Evolutionary conservation across 2,888 invertebrate species (phyloP).

Genomic region (Fabriciana adippe): DNA sequence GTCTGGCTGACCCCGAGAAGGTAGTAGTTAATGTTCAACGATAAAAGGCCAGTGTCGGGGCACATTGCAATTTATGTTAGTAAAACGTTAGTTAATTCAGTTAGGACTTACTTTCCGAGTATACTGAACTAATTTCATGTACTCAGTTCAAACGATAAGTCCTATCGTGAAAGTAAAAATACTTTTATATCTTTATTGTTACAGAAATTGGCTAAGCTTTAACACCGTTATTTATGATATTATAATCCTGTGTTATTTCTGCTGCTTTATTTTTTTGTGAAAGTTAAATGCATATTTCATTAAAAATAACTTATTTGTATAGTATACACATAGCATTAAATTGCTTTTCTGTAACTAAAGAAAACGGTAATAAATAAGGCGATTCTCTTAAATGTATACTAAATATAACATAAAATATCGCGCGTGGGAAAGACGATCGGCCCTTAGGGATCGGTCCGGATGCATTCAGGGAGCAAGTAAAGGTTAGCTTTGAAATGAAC

Average conservation of each 20-base stretch:
- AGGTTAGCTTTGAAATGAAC: slow-evolving; percentile 13
- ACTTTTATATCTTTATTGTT: slow-evolving; percentile 19
- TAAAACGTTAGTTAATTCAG: slow-evolving; percentile 38
- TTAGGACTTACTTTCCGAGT: slow-evolving; percentile 35
- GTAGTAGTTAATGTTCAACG: slow-evolving; percentile 34
- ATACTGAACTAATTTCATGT: slow-evolving; percentile 27
- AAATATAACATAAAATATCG: slow-evolving; percentile 11
- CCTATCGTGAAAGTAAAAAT: slow-evolving; percentile 12
- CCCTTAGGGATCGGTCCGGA: slow-evolving; percentile 8
- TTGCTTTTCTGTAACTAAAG: too few relatives aligned
- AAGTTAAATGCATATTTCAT: too few relatives aligned
- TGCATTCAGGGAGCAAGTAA: slow-evolving; percentile 14
- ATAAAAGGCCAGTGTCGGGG: slow-evolving; percentile 34
- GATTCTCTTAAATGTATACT: neutral
- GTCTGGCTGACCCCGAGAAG: slow-evolving; percentile 28
- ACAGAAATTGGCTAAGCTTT: neutral
- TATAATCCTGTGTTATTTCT: neutral
- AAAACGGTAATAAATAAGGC: too few relatives aligned
- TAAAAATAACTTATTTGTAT: too few relatives aligned
- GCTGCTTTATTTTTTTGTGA: too few relatives aligned
- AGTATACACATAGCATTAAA: too few relatives aligned
- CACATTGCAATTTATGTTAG: slow-evolving; percentile 38
- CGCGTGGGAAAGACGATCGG: slow-evolving; percentile 12
- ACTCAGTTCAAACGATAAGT: slow-evolving; percentile 25
- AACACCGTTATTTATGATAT: neutral